Conservation (phyloP, 2,888 invertebrate species). For the Eupithecia subfuscata region DNA sequence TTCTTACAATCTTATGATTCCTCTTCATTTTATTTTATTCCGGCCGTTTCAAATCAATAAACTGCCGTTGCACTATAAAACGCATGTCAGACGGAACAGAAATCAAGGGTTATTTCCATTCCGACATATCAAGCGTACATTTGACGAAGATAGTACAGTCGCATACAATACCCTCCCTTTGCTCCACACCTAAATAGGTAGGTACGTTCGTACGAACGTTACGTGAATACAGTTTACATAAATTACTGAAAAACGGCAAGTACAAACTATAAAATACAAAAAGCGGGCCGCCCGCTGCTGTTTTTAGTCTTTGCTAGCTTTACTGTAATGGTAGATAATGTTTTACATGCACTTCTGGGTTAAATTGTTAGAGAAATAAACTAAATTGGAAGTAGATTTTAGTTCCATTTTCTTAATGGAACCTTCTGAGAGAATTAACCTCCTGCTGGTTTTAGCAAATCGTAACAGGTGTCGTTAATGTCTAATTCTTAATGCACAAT, state of each 20-base stretch:
- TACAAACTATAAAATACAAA: constrained; percentile 37
- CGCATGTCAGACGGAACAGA: constrained; percentile 9
- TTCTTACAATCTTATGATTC: not conserved
- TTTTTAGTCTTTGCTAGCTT: constrained; percentile 30
- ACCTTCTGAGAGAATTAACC: not conserved
- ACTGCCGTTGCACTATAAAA: not conserved
- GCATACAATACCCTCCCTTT: constrained; percentile 15
- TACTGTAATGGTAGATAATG: constrained; percentile 21
- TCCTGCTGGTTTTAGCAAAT: not conserved
- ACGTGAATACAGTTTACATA: constrained; percentile 35
- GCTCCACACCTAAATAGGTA: constrained; percentile 26
- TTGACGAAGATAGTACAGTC: constrained; percentile 26
- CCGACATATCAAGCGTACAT: constrained; percentile 24
- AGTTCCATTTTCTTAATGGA: not conserved
- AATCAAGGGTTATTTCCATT: constrained; percentile 25
- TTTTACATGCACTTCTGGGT: constrained; percentile 18
- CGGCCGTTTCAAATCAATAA: not conserved
- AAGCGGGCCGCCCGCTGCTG: constrained; percentile 24
- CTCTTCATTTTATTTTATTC: too few relatives aligned
- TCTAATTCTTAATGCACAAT: too few relatives aligned
- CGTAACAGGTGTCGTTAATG: too few relatives aligned
- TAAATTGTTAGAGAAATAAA: not conserved
- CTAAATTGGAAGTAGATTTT: not conserved
- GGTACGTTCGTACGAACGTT: constrained; percentile 13
- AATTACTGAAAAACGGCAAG: constrained; percentile 37